phyloP scores from a whole-genome alignment of 2,888 invertebrate genomes.

The Lathronympha strigana region DNA sequence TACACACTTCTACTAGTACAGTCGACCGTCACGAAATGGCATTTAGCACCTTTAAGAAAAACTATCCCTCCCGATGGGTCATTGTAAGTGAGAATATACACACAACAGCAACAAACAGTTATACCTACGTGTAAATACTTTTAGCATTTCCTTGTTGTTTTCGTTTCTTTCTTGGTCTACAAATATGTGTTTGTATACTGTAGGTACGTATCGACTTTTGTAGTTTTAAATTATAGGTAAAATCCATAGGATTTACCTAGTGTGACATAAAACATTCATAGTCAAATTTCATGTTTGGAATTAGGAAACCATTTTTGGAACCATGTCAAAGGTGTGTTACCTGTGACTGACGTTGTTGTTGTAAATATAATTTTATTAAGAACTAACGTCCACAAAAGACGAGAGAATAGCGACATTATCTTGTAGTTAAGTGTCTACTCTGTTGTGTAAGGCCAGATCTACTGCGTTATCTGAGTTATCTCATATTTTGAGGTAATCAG shows the following conservation, averaged over 20 bases:
- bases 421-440: not conserved
- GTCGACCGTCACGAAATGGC: conserved; percentile 72
- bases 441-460: not conserved
- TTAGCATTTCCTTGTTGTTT: conserved; percentile 20
- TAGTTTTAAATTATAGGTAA: not conserved
- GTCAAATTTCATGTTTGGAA: no score
- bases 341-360: no score
- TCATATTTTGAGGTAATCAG: conserved; percentile 17
- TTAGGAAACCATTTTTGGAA: no score
- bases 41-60: conserved; percentile 73
- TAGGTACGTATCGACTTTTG: not conserved
- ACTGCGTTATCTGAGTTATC: not conserved
- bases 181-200: not conserved
- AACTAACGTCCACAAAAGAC: no score
- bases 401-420: not conserved
- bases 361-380: no score
- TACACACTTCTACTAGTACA: conserved; percentile 66
- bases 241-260: no score
- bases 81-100: conserved; percentile 43
- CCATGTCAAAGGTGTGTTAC: no score
- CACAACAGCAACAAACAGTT: conserved; percentile 33
- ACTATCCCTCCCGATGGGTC: conserved; percentile 52
- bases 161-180: not conserved
- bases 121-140: conserved; percentile 25
- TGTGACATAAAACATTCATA: no score